phyloP scores from a whole-genome alignment of 2,797 vertebrate species.

The Mus minutoides region DNA sequence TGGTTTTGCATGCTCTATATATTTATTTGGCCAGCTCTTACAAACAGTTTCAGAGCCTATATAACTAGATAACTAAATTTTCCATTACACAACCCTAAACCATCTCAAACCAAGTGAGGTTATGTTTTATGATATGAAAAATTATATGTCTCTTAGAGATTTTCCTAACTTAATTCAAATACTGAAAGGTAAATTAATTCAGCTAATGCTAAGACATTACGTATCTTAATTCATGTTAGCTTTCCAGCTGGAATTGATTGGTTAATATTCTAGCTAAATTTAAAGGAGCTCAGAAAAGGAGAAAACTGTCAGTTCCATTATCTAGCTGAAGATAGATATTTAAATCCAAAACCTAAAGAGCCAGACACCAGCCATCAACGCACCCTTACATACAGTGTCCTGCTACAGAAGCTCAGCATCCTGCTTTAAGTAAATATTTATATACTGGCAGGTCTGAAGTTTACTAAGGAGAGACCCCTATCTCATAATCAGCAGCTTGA shows the following conservation, averaged over 20 bases:
- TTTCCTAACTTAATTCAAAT: conserved; percentile 39
- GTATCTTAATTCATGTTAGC: conserved; percentile 16
- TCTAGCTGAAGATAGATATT: not conserved
- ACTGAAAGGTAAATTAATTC: conserved; percentile 13
- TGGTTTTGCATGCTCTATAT: not conserved
- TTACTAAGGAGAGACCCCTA: not conserved
- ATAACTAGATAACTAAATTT: conserved; percentile 40
- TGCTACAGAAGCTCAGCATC: not conserved
- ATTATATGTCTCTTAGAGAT: not conserved
- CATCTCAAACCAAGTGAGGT: not conserved
- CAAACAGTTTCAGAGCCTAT: not conserved
- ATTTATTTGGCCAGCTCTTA: conserved; percentile 41
- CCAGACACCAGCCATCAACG: not conserved
- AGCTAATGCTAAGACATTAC: not conserved
- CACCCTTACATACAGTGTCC: not conserved
- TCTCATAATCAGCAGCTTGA: not conserved
- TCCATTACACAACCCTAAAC: not conserved
- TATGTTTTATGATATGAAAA: conserved; percentile 39
- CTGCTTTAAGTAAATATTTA: not conserved
- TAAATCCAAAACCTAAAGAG: conserved; percentile 24
- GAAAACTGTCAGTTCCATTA: not conserved
- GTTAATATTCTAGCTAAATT: conserved; percentile 3
- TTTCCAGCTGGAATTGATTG: conserved; percentile 4
- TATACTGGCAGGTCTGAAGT: not conserved
- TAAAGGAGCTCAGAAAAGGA: conserved; percentile 2